Conservation (phyloP, 1,140 invertebrate species). For the Ostrea denselamellosa region DNA sequence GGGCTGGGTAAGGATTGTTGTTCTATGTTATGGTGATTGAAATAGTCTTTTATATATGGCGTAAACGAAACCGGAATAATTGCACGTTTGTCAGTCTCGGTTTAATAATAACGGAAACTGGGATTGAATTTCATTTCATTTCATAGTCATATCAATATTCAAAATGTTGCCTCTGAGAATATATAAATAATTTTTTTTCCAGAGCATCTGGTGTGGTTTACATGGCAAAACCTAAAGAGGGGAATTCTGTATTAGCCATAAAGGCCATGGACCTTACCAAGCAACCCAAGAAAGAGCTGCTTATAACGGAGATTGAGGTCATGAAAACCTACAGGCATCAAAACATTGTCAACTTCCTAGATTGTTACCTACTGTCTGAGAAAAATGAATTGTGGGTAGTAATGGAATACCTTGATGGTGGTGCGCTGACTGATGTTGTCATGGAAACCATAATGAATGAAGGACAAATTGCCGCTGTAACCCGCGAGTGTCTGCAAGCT, state of each 20-base stretch:
- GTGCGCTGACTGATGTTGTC: slow-evolving; percentile 82
- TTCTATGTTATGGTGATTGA: neutral
- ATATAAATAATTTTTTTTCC: slow-evolving; percentile 18
- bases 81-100: too few relatives aligned
- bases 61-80: too few relatives aligned
- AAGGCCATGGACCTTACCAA: slow-evolving; percentile 81
- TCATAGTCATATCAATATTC: too few relatives aligned
- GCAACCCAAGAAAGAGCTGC: slow-evolving; percentile 81
- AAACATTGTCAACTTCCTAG: slow-evolving; percentile 86
- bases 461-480: slow-evolving; percentile 98
- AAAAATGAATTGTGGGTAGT: slow-evolving; percentile 81
- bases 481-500: slow-evolving; percentile 93
- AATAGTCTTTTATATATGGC: too few relatives aligned
- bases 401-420: slow-evolving; percentile 82
- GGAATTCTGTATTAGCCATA: slow-evolving; percentile 79
- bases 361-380: slow-evolving; percentile 91
- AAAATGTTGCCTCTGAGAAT: too few relatives aligned
- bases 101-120: too few relatives aligned
- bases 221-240: slow-evolving; percentile 71
- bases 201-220: slow-evolving; percentile 81
- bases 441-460: slow-evolving; percentile 82
- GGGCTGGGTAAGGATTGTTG: slow-evolving; percentile 72
- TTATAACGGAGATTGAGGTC: slow-evolving; percentile 81
- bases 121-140: too few relatives aligned
- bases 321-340: slow-evolving; percentile 78